phyloP scores from a whole-genome alignment of 2,113 vertebrate species.

The Hippocampus zosterae region DNA sequence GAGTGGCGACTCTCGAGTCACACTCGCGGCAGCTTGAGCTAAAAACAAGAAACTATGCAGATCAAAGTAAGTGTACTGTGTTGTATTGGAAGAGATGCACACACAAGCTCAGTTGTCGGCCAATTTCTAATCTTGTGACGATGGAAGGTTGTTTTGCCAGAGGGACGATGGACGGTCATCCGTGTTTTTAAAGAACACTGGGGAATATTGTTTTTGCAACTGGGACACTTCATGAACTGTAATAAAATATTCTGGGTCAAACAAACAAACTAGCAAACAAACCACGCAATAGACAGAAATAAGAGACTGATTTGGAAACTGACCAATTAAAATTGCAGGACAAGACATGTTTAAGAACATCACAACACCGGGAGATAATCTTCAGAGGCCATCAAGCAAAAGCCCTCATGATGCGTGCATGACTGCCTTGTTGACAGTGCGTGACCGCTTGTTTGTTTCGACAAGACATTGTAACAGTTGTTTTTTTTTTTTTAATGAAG shows the following conservation, averaged over 20 bases:
- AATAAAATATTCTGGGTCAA: not conserved
- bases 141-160: too few species aligned
- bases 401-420: conserved; percentile 39
- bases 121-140: too few species aligned
- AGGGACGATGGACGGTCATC: too few species aligned
- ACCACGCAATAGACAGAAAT: not conserved
- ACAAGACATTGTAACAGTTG: not conserved
- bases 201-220: too few species aligned
- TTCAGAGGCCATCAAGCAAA: conserved; percentile 1
- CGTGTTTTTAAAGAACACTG: too few species aligned
- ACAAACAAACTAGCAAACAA: not conserved
- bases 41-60: conserved; percentile 92
- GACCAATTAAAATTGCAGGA: not conserved
- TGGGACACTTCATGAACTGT: too few species aligned
- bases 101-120: too few species aligned
- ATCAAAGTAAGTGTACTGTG: conserved; percentile 84
- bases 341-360: not conserved
- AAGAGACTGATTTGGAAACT: not conserved
- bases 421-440: conserved; percentile 18
- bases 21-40: conserved; percentile 89
- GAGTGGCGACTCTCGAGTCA: conserved; percentile 84
- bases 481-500: not conserved
- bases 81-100: not conserved
- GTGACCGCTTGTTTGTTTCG: conserved; percentile 28
- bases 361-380: not conserved